phyloP scores from a whole-genome alignment of 2,888 invertebrate species.

The Ferdinandea cuprea region DNA sequence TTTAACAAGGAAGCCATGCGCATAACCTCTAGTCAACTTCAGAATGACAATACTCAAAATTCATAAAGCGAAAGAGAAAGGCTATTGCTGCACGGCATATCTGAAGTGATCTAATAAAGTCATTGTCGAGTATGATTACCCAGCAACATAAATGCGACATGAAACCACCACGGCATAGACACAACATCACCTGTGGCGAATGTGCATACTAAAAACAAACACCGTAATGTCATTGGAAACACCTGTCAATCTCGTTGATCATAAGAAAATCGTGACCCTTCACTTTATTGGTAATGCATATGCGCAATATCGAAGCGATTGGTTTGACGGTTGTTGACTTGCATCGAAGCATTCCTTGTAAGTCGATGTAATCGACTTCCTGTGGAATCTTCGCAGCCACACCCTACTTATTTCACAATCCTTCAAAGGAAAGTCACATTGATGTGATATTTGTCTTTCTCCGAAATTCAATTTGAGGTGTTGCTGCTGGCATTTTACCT shows the following conservation, averaged over 20 bases:
- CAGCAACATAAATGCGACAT: slow-evolving; percentile 44
- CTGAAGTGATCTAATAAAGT: slow-evolving; percentile 68
- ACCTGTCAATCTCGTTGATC: slow-evolving; percentile 72
- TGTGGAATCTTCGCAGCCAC: slow-evolving; percentile 60
- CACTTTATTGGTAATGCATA: slow-evolving; percentile 45
- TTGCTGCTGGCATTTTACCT: slow-evolving; percentile 55
- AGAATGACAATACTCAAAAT: slow-evolving; percentile 31
- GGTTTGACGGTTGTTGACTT: slow-evolving; percentile 13
- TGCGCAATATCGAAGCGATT: slow-evolving; percentile 28
- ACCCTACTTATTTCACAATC: slow-evolving; percentile 46
- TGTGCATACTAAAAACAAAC: slow-evolving; percentile 14
- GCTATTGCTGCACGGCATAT: slow-evolving; percentile 41
- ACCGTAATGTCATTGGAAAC: slow-evolving; percentile 68
- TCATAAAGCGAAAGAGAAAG: slow-evolving; percentile 39
- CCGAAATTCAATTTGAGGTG: slow-evolving; percentile 18
- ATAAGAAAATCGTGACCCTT: slow-evolving; percentile 74
- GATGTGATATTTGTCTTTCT: slow-evolving; percentile 11
- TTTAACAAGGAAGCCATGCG: slow-evolving; percentile 2
- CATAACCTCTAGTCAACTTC: background rate
- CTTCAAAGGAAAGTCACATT: slow-evolving; percentile 50
- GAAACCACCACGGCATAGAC: slow-evolving; percentile 32
- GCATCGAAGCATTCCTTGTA: slow-evolving; percentile 12
- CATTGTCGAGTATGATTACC: slow-evolving; percentile 56
- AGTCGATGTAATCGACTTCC: slow-evolving; percentile 50
- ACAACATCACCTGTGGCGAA: slow-evolving; percentile 56